A percentile compares a stretch with the other conserved stretches of the same genome.
Evolutionary conservation across 2,797 vertebrate genomes (phyloP).

Genomic region (Kryptopterus vitreolus): DNA sequence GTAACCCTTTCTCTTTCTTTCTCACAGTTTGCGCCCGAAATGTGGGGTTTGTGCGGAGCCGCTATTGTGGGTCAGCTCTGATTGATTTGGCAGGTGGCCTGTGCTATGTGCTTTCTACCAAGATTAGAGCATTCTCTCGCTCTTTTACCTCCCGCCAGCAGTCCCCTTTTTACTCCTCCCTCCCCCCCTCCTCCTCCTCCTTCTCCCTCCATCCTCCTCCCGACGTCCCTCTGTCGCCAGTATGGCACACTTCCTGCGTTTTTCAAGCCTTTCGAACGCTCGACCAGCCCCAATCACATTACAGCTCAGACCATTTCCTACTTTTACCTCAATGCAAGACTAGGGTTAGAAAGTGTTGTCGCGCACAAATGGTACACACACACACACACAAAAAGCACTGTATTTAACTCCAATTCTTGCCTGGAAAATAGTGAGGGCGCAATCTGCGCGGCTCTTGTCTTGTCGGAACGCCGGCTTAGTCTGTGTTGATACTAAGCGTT

Average conservation of each 20-base stretch:
- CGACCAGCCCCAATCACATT: background rate
- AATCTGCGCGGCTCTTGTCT: slow-evolving; percentile 20
- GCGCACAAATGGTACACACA: background rate
- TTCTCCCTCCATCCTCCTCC: no score
- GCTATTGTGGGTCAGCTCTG: slow-evolving; percentile 40
- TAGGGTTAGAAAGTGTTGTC: background rate
- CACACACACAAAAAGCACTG: background rate
- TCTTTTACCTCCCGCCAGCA: slow-evolving; percentile 34
- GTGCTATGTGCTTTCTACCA: slow-evolving; percentile 36
- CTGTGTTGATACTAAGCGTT: slow-evolving; percentile 6
- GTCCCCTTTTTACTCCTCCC: background rate
- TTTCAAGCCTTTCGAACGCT: slow-evolving; percentile 13
- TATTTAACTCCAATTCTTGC: slow-evolving; percentile 10
- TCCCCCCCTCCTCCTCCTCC: no score
- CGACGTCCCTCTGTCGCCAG: background rate
- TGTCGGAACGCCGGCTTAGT: slow-evolving; percentile 5
- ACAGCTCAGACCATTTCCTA: background rate
- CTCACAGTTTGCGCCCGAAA: slow-evolving; percentile 25
- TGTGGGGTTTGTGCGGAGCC: slow-evolving; percentile 23
- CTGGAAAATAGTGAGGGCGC: background rate
- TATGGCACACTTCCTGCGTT: slow-evolving; percentile 34
- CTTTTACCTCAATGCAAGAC: background rate
- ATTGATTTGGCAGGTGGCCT: slow-evolving; percentile 43
- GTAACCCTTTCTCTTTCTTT: background rate
- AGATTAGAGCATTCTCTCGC: slow-evolving; percentile 25